Base-by-base conservation (phyloP, 92 coral and sea anemone species). In the Phenganax stokvisi region DNA sequence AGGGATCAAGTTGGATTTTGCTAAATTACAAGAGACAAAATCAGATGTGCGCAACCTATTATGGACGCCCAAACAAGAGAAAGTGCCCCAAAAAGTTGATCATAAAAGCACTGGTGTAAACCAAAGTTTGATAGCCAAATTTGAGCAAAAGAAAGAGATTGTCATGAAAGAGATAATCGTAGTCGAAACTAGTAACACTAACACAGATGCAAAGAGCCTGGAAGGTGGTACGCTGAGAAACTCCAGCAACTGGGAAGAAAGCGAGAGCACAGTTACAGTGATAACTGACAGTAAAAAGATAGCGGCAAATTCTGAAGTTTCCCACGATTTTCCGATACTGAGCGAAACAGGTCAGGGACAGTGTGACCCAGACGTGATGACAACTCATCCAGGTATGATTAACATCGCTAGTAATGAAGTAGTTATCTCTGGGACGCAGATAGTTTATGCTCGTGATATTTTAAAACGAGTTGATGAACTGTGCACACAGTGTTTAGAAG, bases 401-500 rank as follows among this genome's bases (percentile, higher is more conserved):
- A 76, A 76, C 70, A 37, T 12, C 30, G 30, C 20, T 30, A 68
- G 63, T 30, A 75, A 75, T 25, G 31, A 17, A 63, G 15, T 68
- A 15, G 81, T 60, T 76, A 76, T 76, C 81, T 16, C 81, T 11
- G 59, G 8, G 15, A 16, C 10, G 15, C 81, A 76, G 81, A 76
- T 76, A 37, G 47, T 37, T 27, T 57, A 47, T 29, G 20, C 12
- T 76, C 70, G 15, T 54, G 70, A 76, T 76, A 76, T 76, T 76
- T 29, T 64, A 27, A 76, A 76, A 29, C 81, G 67, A 58, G 81
- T 59, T 59, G 59, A 76, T n/a, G 69, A 76, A 44, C 47, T 68
- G 44, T 76, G 81, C 54, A 69, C 64, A 59, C 81, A 76, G 60
- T 54, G 69, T 10, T 56, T n/a, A 10, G 16, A 60, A 52, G 10